Evolutionary conservation across 2,888 invertebrate species (phyloP), one percentile per base, ranked within the genome.

Genomic region (Tetranychus truncatus): DNA sequence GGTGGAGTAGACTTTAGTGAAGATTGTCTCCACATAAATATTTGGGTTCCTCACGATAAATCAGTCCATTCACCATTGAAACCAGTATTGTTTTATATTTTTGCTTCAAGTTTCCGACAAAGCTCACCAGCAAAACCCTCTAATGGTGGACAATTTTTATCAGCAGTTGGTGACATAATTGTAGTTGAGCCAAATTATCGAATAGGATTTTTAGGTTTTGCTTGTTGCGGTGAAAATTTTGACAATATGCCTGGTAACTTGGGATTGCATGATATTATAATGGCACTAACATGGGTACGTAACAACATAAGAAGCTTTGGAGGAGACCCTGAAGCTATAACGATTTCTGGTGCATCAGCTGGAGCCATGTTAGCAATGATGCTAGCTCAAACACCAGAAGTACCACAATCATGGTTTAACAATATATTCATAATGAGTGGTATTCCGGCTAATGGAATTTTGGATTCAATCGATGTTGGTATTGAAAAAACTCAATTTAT

Each of bases 21-120:
- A 66, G 74, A 76, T 21, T 76, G 76, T 76, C 76, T 76, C 24
- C 66, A 76, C 15, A 44, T 76, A 1, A 76, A 76, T 46, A 24
- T 76, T 45, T 76, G 76, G 76, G 8, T 73, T n/a, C 75, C 75
- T n/a, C 65, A 55, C 7, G 4, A 11, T 21, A 66, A 75, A 21
- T 21, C 8, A 20, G 55, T 69, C 3, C 44, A 55, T 9, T 20
- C 20, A 6, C 45, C 45, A 45, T 20, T 76, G 9, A 55, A 55
- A 55, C 55, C 55, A 9, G 55, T 55, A 1, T 15, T 55, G 55
- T 55, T 55, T 55, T 55, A 55, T 15, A 15, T 15, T 55, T 55
- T 55, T 55, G 55, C 55, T 7, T 55, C 55, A 55, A 15, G 11
- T 55, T 55, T 55, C 15, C 55, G 6, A 2, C 9, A 55, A 55